Evolutionary conservation across 1,140 invertebrate genomes (phyloP), one percentile per base, ranked within the genome.

Genomic region (Bombus pascuorum): DNA sequence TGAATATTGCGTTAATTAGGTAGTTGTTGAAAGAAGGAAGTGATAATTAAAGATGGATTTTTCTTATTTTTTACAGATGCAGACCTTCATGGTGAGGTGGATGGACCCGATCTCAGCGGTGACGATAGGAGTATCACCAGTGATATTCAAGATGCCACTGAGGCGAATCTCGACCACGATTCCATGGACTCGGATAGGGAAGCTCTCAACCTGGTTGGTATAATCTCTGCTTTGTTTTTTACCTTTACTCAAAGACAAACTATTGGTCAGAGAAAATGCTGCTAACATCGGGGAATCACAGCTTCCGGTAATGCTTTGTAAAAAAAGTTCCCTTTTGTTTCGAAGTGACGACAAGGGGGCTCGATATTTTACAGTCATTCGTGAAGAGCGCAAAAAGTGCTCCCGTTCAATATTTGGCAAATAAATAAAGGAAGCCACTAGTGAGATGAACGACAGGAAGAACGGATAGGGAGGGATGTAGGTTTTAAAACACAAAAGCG

Each of bases 171-270:
- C 62, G 95, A 96, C 83, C 95, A 95, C 73, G 96, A 96, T 87
- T 96, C 96, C 81, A 95, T 96, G 91, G 95, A 96, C 79, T 96
- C 96, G 18, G 96, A 96, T 80, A 94, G 95, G 88, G 95, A 95
- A 85, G 96, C 96, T 22, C 95, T 96, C 37, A 96, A 96, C 86
- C 90, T 96, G 94, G 96, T 96, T 83, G 94, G 92, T 93, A 81
- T 15, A 44, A 44, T 0, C 22, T 71, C 15, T 66, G 28, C 62
- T 28, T 32, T 44, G 42, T n/a, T 53, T 53, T 37, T 53, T 53
- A 9, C 0, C 5, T n/a, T 71, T 10, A 1, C 13, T 37, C 39
- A 1, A 65, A n/a, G n/a, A 28, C 8, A 10, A 59, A 28, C 57
- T 3, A 59, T 59, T 12, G 57, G 5, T 22, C 18, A 8, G 8